Evolutionary conservation across 2,888 invertebrate genomes (phyloP).

Genomic region (Drosophila gaucha): DNA sequence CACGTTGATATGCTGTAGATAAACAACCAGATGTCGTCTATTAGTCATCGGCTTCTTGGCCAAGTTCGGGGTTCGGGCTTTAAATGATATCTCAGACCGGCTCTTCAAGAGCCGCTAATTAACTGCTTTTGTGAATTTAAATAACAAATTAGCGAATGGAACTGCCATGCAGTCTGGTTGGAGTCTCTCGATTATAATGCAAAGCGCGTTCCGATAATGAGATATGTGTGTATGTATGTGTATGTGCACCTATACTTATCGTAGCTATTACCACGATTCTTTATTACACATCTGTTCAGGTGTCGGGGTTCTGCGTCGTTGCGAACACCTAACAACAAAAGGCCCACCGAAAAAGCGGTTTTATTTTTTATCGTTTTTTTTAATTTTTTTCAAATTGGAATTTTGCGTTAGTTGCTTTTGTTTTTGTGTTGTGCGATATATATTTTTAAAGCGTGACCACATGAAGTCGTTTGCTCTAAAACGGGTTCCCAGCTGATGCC

Average conservation of each 20-base stretch:
- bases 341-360: slow-evolving; percentile 31
- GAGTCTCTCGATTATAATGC: slow-evolving; percentile 66
- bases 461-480: slow-evolving; percentile 45
- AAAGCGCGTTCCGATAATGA: slow-evolving; percentile 64
- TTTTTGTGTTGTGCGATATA: slow-evolving; percentile 29
- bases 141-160: slow-evolving; percentile 64
- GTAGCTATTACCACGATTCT: slow-evolving; percentile 40
- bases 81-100: slow-evolving; percentile 9
- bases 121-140: slow-evolving; percentile 51
- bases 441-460: slow-evolving; percentile 79
- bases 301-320: slow-evolving; percentile 61
- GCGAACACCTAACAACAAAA: slow-evolving; percentile 47
- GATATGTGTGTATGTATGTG: slow-evolving; percentile 18
- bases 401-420: slow-evolving; percentile 35
- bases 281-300: slow-evolving; percentile 50
- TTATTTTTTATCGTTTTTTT: slow-evolving; percentile 14
- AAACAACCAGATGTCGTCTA: slow-evolving; percentile 19
- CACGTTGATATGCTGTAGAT: slow-evolving; percentile 27
- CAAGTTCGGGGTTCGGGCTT: slow-evolving; percentile 2
- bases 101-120: slow-evolving; percentile 47
- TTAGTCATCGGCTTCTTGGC: slow-evolving; percentile 28
- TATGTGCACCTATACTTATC: slow-evolving; percentile 32
- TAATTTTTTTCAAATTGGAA: slow-evolving; percentile 21
- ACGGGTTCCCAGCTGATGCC: slow-evolving; percentile 56
- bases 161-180: slow-evolving; percentile 70